Base-by-base conservation (phyloP, 1,140 invertebrate genomes). In the Cheumatopsyche charites region DNA sequence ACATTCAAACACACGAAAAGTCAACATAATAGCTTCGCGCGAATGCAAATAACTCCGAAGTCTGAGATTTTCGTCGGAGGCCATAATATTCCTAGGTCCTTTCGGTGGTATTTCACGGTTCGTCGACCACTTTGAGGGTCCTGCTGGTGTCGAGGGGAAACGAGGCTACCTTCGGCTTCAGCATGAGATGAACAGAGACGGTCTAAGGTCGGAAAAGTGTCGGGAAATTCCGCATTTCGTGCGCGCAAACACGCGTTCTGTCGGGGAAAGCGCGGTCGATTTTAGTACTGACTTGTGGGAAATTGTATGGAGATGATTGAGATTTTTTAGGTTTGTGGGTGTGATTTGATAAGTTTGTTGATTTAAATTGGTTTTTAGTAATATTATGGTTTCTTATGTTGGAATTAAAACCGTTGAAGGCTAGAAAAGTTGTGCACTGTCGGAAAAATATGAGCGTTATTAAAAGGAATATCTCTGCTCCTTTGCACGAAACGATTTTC, bases 21-120 rank as follows among this genome's bases (percentile, higher is more conserved):
- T n/a, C n/a, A n/a, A n/a, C n/a, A n/a, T n/a, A n/a, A n/a, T n/a
- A n/a, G n/a, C n/a, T n/a, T n/a, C n/a, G n/a, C n/a, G 9, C 29
- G 29, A 36, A 36, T 36, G 29, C 29, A 36, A 36, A 36, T 36
- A 36, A 36, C 29, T 3, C 29, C 29, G 3, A 4, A 36, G 29
- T n/a, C 29, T 4, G 9, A 36, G 9, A 36, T 9, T 9, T 4
- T 36, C 29, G 29, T n/a, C n/a, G n/a, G n/a, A n/a, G n/a, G n/a
- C 29, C 29, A 36, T 36, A 36, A 36, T 36, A 36, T 36, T 36
- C 29, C n/a, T 3, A 36, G 29, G 29, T 36, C 29, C 29, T 36
- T 36, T 36, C 23, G 21, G 19, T 23, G 21, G 55, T 36, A 58
- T 58, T 58, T 58, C 55, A 58, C 21, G 55, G 21, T 23, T 58